A percentile compares a stretch with the other conserved stretches of the same genome.
Evolutionary conservation across 2,797 vertebrate genomes (phyloP).

Genomic region (Hafferia zeledoni): DNA sequence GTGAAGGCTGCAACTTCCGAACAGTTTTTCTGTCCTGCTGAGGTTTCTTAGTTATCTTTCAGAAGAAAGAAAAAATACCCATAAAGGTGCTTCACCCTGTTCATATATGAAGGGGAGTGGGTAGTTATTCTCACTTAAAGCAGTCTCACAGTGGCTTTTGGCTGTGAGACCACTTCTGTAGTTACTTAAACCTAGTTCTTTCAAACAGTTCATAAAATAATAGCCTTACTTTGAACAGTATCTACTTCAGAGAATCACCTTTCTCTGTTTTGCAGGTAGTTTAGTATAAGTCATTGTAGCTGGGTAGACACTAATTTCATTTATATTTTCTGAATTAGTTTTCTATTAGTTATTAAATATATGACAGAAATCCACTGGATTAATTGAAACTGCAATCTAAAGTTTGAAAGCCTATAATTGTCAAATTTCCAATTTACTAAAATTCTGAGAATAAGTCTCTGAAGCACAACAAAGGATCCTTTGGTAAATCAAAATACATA

Average conservation of each 20-base stretch:
- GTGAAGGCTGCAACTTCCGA: not conserved
- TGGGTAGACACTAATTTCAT: not conserved
- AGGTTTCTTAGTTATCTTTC: not conserved
- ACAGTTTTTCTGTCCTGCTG: not conserved
- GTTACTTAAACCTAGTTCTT: not conserved
- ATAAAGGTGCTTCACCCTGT: not conserved
- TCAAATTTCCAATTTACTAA: not conserved
- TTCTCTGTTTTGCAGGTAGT: not conserved
- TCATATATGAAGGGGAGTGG: not conserved
- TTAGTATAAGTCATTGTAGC: not conserved
- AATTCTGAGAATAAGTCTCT: not conserved
- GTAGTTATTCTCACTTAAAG: not conserved
- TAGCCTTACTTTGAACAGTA: not conserved
- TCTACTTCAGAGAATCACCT: not conserved
- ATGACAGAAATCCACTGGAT: not conserved
- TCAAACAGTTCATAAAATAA: not conserved
- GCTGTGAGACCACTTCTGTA: fast-evolving
- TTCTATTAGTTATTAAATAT: not conserved
- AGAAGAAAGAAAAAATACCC: too few species aligned
- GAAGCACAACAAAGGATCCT: not conserved
- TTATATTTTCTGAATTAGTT: conserved; percentile 7
- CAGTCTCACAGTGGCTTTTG: not conserved
- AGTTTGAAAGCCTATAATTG: not conserved
- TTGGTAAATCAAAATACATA: not conserved
- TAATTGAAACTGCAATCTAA: not conserved